A percentile compares a stretch with the other conserved stretches of the same genome.
Conservation (phyloP, 92 coral and sea anemone species). For the Umimayanthus chanpuru region DNA sequence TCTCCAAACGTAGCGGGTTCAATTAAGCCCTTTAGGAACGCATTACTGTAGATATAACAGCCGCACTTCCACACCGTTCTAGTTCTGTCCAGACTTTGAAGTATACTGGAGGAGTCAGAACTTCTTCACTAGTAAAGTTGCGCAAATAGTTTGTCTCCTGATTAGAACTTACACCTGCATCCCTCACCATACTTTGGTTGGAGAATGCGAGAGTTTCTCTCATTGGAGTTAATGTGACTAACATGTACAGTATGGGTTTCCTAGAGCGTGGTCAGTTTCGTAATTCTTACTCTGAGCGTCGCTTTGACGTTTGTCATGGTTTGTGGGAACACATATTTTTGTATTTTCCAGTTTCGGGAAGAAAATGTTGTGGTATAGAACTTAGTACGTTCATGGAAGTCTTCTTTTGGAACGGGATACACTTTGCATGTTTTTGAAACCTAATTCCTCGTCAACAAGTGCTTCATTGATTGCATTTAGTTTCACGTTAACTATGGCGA, state of each 20-base stretch:
- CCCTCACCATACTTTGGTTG: constrained; percentile 58
- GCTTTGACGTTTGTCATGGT: constrained; percentile 6
- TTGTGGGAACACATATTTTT: neutral
- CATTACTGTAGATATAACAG: constrained; percentile 60
- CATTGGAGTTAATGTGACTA: constrained; percentile 51
- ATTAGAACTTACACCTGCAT: constrained; percentile 56
- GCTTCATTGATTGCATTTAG: constrained; percentile 39
- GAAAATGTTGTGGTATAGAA: neutral
- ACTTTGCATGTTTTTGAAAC: neutral
- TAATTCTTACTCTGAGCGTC: constrained; percentile 16
- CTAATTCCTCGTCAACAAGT: constrained; percentile 16
- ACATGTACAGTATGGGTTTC: neutral
- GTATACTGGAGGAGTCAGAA: constrained; percentile 53
- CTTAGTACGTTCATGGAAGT: constrained; percentile 3
- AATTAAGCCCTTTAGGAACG: constrained; percentile 58
- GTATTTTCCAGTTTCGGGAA: constrained; percentile 8
- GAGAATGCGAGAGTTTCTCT: constrained; percentile 42
- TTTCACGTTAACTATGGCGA: constrained; percentile 38
- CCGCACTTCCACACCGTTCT: constrained; percentile 72
- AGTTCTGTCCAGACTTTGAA: constrained; percentile 61
- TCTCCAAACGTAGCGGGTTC: constrained; percentile 52
- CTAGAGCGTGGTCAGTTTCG: constrained; percentile 21
- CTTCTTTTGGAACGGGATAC: neutral
- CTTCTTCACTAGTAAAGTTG: constrained; percentile 64
- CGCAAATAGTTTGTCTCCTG: constrained; percentile 66